A percentile compares a stretch with the other conserved stretches of the same genome.
Evolutionary conservation across 2,888 invertebrate genomes (phyloP).

Genomic region (Drosophila infuscata): DNA sequence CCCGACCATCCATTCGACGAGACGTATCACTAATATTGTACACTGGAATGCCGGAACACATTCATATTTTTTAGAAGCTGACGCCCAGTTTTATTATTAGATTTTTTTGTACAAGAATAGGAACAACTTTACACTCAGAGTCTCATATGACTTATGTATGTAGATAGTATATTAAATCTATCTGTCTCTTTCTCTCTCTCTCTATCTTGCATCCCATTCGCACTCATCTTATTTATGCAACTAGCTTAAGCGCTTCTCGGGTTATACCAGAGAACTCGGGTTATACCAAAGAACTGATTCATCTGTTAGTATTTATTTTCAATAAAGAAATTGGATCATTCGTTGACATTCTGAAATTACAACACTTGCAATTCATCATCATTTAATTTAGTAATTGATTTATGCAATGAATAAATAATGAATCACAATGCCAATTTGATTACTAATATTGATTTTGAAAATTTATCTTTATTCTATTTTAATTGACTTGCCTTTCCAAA

Average conservation of each 20-base stretch:
- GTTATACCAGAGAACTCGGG: not conserved
- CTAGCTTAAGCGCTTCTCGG: not conserved
- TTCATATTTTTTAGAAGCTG: constrained; percentile 18
- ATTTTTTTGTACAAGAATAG: too few relatives aligned
- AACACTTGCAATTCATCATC: not conserved
- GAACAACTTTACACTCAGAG: not conserved
- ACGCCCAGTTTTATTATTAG: constrained; percentile 29
- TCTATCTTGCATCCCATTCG: not conserved
- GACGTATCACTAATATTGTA: constrained; percentile 18
- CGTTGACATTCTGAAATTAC: not conserved
- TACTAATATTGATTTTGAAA: not conserved
- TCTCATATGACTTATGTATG: not conserved
- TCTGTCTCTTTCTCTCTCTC: not conserved
- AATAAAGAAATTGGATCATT: not conserved
- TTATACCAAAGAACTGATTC: not conserved
- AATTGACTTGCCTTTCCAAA: not conserved
- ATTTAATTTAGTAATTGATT: not conserved
- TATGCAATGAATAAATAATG: not conserved
- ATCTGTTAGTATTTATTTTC: not conserved
- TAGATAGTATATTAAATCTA: not conserved
- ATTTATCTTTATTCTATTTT: not conserved
- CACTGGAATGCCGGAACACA: constrained; percentile 42
- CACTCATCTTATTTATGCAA: not conserved
- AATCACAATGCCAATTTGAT: not conserved
- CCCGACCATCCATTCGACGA: not conserved